Evolutionary conservation across 2,113 vertebrate genomes (phyloP), one percentile per base, ranked within the genome.

Genomic region (Onychostoma macrolepis): DNA sequence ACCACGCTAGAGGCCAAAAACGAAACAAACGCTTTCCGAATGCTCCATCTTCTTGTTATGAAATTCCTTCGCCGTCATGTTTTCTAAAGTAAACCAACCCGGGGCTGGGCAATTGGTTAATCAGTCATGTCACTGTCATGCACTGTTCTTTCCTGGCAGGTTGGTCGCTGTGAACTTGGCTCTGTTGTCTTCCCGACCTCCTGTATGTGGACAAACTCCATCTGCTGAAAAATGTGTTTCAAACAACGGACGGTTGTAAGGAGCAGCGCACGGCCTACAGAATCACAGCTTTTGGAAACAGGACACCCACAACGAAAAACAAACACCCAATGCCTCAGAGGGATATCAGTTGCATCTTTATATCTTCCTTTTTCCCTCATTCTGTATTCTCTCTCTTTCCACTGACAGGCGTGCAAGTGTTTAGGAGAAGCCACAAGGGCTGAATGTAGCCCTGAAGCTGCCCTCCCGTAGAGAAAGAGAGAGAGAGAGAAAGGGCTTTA

Each of bases 341-440:
- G 86, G 72, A 85, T 89, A 87, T 89, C 88, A n/a, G 72, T 75
- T 89, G 84, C 83, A 65, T 85, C 88, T 50, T 85, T 84, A 81
- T 85, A 79, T 48, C 77, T 78, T 63, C 58, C 77, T 50, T 50
- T 80, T 63, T 65, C 50, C 13, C 67, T 80, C 2, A 41, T 72
- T 84, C 69, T 38, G 48, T 26, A 75, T 7, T 83, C 63, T 71
- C 65, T 85, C 83, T 65, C 86, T 83, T 63, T 80, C 74, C 88
- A 74, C 83, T 85, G 84, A 84, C 88, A 83, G 87, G 56, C 56
- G 21, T 80, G 48, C 33, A 74, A 84, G 69, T 84, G 79, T 83
- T 84, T 84, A n/a, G 65, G 67, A 76, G 45, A 80, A 88, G 76
- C 72, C 83, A 88, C 61, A 84, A 58, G 67, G 69, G 69, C 50